Conservation (phyloP, 1,140 invertebrate species). For the Drosophila sucinea region DNA sequence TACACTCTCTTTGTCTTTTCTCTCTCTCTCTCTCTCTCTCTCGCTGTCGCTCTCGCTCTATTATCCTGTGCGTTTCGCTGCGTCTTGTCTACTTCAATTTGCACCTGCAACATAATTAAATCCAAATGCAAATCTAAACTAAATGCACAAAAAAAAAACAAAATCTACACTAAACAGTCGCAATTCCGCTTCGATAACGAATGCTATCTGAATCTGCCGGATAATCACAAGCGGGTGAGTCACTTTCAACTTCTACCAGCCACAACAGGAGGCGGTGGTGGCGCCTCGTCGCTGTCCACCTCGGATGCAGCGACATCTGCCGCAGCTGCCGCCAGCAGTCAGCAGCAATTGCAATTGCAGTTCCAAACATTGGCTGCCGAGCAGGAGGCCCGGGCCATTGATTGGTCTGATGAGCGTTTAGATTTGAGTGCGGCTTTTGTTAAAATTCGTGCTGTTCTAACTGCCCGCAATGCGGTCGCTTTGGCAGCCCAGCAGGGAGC, state of each 20-base stretch:
- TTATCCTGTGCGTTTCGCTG: constrained; percentile 21
- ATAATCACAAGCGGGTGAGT: constrained; percentile 98
- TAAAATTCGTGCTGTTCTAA: constrained; percentile 74
- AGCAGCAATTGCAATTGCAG: constrained; percentile 64
- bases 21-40: constrained; percentile 17
- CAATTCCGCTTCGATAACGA: constrained; percentile 99
- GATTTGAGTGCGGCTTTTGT: constrained; percentile 76
- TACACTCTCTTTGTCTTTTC: constrained; percentile 44
- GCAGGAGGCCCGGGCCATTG: constrained; percentile 74
- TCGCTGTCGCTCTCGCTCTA: constrained; percentile 23
- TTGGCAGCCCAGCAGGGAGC: constrained; percentile 45
- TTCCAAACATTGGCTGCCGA: constrained; percentile 74
- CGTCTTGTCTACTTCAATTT: constrained; percentile 21
- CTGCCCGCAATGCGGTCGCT: constrained; percentile 72
- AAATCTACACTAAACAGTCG: constrained; percentile 87
- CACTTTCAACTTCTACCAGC: constrained; percentile 74
- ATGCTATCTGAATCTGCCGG: constrained; percentile 96
- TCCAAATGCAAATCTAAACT: constrained; percentile 16
- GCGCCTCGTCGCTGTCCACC: constrained; percentile 16
- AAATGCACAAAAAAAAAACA: constrained; percentile 41
- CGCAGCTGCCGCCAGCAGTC: constrained; percentile 51
- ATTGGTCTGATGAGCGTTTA: constrained; percentile 74
- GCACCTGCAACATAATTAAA: constrained; percentile 41
- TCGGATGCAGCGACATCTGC: constrained; percentile 28
- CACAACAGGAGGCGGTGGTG: constrained; percentile 39